phyloP scores from a whole-genome alignment of 2,888 invertebrate genomes.

The Embidobia sp. region DNA sequence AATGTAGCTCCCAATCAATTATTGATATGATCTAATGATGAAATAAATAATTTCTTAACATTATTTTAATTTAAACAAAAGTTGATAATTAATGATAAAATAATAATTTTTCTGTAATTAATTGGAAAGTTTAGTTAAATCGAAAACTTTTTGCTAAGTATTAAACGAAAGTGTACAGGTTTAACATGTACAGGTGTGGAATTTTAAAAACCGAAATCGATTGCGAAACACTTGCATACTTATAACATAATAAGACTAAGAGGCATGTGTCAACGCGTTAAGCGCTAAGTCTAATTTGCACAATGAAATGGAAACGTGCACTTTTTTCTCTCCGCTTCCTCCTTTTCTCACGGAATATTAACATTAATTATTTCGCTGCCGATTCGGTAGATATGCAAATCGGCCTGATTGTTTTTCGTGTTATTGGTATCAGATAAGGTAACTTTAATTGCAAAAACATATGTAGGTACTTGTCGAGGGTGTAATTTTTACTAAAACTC shows the following conservation, averaged over 20 bases:
- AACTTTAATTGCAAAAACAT: conserved; percentile 15
- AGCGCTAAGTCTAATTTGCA: conserved; percentile 15
- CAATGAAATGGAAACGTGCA: conserved; percentile 3
- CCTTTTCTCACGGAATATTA: conserved; percentile 38
- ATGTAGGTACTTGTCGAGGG: background rate
- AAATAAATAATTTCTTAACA: too few relatives aligned
- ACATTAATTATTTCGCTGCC: conserved; percentile 19
- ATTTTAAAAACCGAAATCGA: too few relatives aligned
- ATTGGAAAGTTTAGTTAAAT: too few relatives aligned
- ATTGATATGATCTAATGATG: background rate
- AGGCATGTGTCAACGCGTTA: conserved; percentile 3
- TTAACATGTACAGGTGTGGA: too few relatives aligned
- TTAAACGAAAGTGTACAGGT: too few relatives aligned
- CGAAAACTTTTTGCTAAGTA: too few relatives aligned
- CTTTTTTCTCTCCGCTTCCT: background rate
- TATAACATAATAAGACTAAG: conserved; percentile 29
- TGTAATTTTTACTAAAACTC: background rate
- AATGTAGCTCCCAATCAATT: background rate
- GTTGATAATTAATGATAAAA: too few relatives aligned
- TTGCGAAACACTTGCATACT: too few relatives aligned
- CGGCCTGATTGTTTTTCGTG: conserved; percentile 30
- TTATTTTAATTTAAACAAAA: too few relatives aligned
- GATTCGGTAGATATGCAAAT: conserved; percentile 48
- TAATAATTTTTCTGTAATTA: too few relatives aligned
- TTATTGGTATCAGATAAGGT: conserved; percentile 33